A percentile compares a stretch with the other conserved stretches of the same genome.
Evolutionary conservation across 2,797 vertebrate species (phyloP).

Genomic region (Cetoscarus ocellatus): DNA sequence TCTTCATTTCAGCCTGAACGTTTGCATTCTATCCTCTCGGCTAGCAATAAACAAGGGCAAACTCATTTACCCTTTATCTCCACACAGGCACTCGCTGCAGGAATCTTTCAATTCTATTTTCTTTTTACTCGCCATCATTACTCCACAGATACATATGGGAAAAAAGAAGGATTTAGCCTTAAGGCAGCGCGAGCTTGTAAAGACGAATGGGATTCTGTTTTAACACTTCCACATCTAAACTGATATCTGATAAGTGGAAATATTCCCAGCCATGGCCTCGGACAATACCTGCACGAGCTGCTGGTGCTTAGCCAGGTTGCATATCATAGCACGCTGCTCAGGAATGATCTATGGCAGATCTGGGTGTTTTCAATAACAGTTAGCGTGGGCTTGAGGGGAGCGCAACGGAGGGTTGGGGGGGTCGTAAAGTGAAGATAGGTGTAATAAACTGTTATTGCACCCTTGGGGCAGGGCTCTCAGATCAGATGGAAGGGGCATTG

Average conservation of each 20-base stretch:
- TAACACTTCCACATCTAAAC: conserved; percentile 68
- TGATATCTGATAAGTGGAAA: conserved; percentile 73
- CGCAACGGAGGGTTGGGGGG: conserved; percentile 43
- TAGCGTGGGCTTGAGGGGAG: conserved; percentile 78
- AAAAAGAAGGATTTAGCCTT: conserved; percentile 37
- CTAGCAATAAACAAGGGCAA: conserved; percentile 46
- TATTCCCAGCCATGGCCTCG: conserved; percentile 62
- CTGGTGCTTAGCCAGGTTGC: conserved; percentile 69
- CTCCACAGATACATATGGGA: conserved; percentile 37
- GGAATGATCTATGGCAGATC: conserved; percentile 80
- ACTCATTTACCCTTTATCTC: conserved; percentile 27
- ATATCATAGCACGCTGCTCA: conserved; percentile 77
- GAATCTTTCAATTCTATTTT: conserved; percentile 58
- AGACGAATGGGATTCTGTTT: conserved; percentile 75
- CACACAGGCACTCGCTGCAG: conserved; percentile 24
- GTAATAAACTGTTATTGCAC: conserved; percentile 89
- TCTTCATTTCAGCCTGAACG: conserved; percentile 2
- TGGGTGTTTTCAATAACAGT: conserved; percentile 86
- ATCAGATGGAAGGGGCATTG: conserved; percentile 77
- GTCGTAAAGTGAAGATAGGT: conserved; percentile 83
- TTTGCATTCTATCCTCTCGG: conserved; percentile 21
- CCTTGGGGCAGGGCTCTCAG: conserved; percentile 77
- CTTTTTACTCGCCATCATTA: conserved; percentile 59
- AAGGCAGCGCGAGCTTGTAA: conserved; percentile 57
- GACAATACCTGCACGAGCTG: conserved; percentile 46